Evolutionary conservation across 2,113 vertebrate genomes (phyloP).

Genomic region (Melanotaenia duboulayi): DNA sequence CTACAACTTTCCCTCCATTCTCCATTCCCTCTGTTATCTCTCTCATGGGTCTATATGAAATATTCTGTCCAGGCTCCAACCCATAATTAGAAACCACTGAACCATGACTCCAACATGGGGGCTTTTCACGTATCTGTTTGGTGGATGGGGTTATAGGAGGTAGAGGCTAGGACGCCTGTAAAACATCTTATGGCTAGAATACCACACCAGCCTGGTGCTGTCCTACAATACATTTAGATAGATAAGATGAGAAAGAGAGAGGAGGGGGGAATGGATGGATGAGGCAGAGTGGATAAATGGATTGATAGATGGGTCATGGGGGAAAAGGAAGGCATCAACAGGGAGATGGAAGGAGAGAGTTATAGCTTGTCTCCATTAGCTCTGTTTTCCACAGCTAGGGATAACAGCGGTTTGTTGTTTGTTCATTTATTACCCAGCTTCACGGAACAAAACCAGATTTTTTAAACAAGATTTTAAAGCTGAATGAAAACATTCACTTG

Average conservation of each 20-base stretch:
- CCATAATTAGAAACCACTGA: constrained; percentile 74
- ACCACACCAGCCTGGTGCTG: constrained; percentile 27
- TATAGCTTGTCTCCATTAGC: constrained; percentile 53
- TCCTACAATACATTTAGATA: constrained; percentile 56
- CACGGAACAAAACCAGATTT: constrained; percentile 2
- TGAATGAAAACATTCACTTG: constrained; percentile 1
- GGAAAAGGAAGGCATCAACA: constrained; percentile 25
- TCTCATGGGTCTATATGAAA: constrained; percentile 67
- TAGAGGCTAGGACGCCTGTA: constrained; percentile 35
- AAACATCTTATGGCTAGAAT: constrained; percentile 70
- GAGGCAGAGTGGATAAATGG: constrained; percentile 57
- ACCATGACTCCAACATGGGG: constrained; percentile 65
- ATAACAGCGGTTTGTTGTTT: constrained; percentile 9
- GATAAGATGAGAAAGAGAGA: constrained; percentile 40
- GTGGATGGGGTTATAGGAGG: constrained; percentile 26
- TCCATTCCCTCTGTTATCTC: constrained; percentile 52
- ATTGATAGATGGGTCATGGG: constrained; percentile 56
- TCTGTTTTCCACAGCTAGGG: constrained; percentile 25
- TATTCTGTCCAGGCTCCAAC: constrained; percentile 67
- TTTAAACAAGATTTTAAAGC: constrained; percentile 6
- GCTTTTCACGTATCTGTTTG: constrained; percentile 68
- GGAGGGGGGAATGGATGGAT: constrained; percentile 9
- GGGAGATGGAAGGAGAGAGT: constrained; percentile 54
- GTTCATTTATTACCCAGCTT: constrained; percentile 24
- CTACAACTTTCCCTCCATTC: constrained; percentile 21